These are phyloP conservation scores for Linepithema humile DNA, from an alignment of 1,140 invertebrate genomes.

Conservation along the genomic window DNA sequence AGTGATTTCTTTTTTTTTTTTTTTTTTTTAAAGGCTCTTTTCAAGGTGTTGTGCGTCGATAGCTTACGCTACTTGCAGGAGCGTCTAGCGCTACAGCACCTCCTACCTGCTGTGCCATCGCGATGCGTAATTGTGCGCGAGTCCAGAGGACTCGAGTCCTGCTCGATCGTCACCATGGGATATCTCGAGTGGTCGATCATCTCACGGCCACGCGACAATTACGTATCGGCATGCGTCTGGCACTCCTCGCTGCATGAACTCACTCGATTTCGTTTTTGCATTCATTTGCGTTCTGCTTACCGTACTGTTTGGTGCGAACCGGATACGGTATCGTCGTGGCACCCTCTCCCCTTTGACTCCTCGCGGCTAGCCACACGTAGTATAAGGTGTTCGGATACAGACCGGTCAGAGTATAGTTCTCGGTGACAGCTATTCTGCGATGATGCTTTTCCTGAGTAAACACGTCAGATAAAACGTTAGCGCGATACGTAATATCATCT, in stretches of 20 bases:
- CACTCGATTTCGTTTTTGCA: conserved; percentile 65
- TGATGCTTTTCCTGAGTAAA: conserved; percentile 86
- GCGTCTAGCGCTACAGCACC: conserved; percentile 79
- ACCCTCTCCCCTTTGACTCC: conserved; percentile 96
- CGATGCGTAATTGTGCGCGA: conserved; percentile 54
- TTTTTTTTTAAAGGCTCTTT: conserved; percentile 29
- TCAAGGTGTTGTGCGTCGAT: conserved; percentile 66
- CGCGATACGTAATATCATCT: background rate
- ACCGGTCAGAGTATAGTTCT: conserved; percentile 93
- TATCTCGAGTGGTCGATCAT: background rate
- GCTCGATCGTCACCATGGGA: background rate
- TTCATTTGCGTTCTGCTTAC: conserved; percentile 88
- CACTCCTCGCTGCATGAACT: conserved; percentile 83
- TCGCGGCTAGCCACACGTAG: conserved; percentile 97
- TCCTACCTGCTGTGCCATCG: conserved; percentile 81
- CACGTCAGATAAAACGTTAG: background rate
- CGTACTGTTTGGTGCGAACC: conserved; percentile 97
- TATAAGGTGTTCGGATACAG: conserved; percentile 98
- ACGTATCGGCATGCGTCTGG: conserved; percentile 71
- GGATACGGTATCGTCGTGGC: conserved; percentile 97
- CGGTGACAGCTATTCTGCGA: conserved; percentile 91
- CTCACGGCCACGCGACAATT: conserved; percentile 51
- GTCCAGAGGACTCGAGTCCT: background rate
- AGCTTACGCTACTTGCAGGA: conserved; percentile 82
- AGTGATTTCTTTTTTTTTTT: background rate